Percentiles rank a stretch among this genome's conserved stretches.
phyloP scores from a whole-genome alignment of 2,113 vertebrate genomes.

The Lathamus discolor region DNA sequence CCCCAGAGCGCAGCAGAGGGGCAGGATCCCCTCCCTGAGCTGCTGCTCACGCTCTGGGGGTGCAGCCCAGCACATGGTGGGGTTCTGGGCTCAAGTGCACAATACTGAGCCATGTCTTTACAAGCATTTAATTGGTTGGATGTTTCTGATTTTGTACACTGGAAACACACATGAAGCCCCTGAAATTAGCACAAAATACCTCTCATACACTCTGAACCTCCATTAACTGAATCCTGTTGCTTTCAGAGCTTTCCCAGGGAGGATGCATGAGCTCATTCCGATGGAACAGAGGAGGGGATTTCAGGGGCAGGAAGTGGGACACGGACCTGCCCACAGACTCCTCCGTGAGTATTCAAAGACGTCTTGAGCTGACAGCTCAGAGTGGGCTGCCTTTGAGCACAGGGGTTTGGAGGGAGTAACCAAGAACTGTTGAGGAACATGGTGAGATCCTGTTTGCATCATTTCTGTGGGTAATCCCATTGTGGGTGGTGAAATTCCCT shows the following conservation, averaged over 20 bases:
- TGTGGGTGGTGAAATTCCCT: not conserved
- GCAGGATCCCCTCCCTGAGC: not conserved
- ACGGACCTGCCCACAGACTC: conserved; percentile 93
- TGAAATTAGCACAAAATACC: not conserved
- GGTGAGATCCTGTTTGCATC: not conserved
- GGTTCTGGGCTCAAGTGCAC: not conserved
- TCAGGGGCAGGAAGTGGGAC: conserved; percentile 95
- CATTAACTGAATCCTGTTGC: not conserved
- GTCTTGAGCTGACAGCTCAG: rapidly evolving
- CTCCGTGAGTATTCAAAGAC: conserved; percentile 76
- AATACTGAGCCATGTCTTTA: not conserved
- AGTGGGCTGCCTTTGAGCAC: rapidly evolving
- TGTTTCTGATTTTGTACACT: rapidly evolving
- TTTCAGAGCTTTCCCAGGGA: conserved; percentile 90
- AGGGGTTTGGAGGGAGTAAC: too few species aligned
- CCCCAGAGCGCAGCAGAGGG: too few species aligned
- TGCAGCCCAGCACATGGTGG: not conserved
- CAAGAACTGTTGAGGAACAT: rapidly evolving
- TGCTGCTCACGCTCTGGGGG: not conserved
- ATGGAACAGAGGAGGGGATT: conserved; percentile 91
- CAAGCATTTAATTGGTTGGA: too few species aligned
- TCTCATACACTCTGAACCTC: rapidly evolving
- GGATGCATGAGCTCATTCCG: conserved; percentile 97
- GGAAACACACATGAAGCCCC: rapidly evolving
- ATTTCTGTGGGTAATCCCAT: rapidly evolving